Conservation (phyloP, 2,888 invertebrate genomes). For the Cantharis lateralis region DNA sequence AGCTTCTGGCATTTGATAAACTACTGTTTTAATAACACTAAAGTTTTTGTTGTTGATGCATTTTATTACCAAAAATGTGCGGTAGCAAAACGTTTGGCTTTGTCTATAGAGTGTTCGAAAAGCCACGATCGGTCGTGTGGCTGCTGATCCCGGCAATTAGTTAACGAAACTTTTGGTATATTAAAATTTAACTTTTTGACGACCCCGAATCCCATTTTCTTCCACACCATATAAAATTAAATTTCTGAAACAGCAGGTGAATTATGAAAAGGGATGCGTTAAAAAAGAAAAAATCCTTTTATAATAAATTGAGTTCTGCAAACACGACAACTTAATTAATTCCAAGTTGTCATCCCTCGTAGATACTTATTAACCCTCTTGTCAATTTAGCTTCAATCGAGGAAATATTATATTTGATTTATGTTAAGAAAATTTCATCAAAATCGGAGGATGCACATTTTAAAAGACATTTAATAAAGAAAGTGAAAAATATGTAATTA, state of each 20-base stretch:
- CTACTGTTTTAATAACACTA: constrained; percentile 20
- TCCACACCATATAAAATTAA: not conserved
- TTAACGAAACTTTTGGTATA: not conserved
- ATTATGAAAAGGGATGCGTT: not conserved
- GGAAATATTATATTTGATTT: constrained; percentile 15
- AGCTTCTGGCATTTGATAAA: constrained; percentile 21
- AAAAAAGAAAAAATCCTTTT: not conserved
- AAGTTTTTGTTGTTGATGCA: constrained; percentile 7
- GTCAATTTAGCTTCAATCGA: constrained; percentile 12
- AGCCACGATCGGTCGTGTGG: not conserved
- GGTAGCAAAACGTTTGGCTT: not conserved
- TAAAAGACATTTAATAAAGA: constrained; percentile 21
- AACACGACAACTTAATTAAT: not conserved
- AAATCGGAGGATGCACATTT: constrained; percentile 22
- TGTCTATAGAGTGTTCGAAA: not conserved
- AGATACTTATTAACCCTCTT: not conserved
- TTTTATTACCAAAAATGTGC: not conserved
- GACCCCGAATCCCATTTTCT: not conserved
- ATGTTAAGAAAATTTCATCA: constrained; percentile 6
- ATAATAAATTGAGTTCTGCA: not conserved
- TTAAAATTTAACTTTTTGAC: not conserved
- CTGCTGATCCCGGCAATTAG: not conserved
- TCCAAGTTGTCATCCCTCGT: not conserved
- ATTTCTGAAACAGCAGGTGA: not conserved
- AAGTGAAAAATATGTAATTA: constrained; percentile 8